These are phyloP conservation scores for Suricata suricatta DNA, from an alignment of 2,113 vertebrate species.

Conservation along the genomic window DNA sequence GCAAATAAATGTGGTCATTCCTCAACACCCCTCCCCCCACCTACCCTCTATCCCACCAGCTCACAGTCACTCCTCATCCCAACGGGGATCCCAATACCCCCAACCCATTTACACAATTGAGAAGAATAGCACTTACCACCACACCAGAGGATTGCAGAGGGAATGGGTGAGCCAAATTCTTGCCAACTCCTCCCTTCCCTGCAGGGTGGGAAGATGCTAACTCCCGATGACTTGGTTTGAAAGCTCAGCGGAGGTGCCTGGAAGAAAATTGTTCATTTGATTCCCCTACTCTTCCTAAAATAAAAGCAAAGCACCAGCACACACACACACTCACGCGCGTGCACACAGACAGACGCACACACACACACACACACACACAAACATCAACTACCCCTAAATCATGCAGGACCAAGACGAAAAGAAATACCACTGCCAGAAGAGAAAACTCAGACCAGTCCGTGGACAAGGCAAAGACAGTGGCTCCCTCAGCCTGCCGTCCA, in stretches of 20 bases:
- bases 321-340: neutral
- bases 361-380: neutral
- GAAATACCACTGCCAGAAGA: conserved; percentile 58
- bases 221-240: conserved; percentile 68
- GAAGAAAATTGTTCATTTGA: conserved; percentile 75
- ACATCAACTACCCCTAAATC: conserved; percentile 33
- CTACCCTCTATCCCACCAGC: neutral
- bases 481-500: conserved; percentile 45
- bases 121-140: conserved; percentile 56
- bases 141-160: conserved; percentile 19
- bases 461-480: neutral
- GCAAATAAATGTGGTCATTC: neutral
- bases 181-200: conserved; percentile 61
- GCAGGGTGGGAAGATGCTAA: conserved; percentile 8
- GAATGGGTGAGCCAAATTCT: neutral
- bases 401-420: conserved; percentile 60
- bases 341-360: neutral
- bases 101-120: neutral
- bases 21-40: neutral
- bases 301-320: conserved; percentile 51
- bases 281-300: conserved; percentile 61
- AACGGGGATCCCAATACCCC: neutral
- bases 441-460: conserved; percentile 47
- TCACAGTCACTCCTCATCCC: neutral
- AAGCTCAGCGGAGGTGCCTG: conserved; percentile 66